Conservation (phyloP, 2,888 invertebrate genomes). For the Torymus texanus region DNA sequence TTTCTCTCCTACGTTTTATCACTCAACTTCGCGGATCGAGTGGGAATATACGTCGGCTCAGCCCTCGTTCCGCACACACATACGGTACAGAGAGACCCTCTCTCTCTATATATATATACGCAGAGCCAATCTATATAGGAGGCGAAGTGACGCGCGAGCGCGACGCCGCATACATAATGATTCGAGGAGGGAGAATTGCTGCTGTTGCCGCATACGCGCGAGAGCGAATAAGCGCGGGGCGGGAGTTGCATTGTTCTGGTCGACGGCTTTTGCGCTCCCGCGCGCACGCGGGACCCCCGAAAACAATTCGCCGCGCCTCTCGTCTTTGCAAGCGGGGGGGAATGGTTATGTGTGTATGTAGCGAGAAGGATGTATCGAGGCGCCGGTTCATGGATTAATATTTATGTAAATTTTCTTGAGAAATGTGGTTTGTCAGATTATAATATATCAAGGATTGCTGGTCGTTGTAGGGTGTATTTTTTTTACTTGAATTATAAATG, state of each 20-base stretch:
- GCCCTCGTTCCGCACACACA: neutral
- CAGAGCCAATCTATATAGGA: constrained; percentile 42
- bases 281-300: neutral
- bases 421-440: no score
- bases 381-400: neutral
- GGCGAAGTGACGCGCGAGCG: constrained; percentile 61
- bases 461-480: no score
- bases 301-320: constrained; percentile 30
- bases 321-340: neutral
- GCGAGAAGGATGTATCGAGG: no score
- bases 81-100: neutral
- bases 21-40: neutral
- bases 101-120: neutral
- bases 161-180: constrained; percentile 68
- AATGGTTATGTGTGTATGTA: neutral
- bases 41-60: constrained; percentile 5
- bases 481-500: no score
- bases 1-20: neutral
- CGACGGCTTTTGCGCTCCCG: neutral
- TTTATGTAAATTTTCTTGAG: no score
- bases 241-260: constrained; percentile 49
- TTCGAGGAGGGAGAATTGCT: constrained; percentile 49
- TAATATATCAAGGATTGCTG: no score
- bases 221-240: neutral
- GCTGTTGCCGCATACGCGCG: constrained; percentile 11